Conservation (phyloP, 2,888 invertebrate genomes). For the Aphodius sticticus region DNA sequence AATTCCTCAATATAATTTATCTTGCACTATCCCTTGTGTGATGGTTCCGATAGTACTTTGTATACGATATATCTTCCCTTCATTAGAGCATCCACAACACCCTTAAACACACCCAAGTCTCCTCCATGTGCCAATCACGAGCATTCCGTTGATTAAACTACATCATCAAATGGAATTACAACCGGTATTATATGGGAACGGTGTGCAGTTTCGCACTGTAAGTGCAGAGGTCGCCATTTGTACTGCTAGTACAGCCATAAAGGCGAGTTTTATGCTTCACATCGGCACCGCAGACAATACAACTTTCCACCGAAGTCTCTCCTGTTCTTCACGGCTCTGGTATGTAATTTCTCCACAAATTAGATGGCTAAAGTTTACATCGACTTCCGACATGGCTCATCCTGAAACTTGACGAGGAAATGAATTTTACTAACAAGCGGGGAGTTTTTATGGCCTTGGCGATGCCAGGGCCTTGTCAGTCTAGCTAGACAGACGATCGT, state of each 20-base stretch:
- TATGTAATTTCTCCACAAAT: constrained; percentile 40
- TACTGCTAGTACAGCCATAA: constrained; percentile 14
- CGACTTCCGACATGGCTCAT: constrained; percentile 41
- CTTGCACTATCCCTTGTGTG: too few relatives aligned
- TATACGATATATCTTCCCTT: too few relatives aligned
- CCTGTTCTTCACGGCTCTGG: neutral
- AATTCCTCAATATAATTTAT: too few relatives aligned
- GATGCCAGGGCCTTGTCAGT: constrained; percentile 12
- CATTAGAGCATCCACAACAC: too few relatives aligned
- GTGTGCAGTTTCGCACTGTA: neutral
- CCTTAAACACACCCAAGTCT: neutral
- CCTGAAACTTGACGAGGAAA: constrained; percentile 39
- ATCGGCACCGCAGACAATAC: constrained; percentile 31
- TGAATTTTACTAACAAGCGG: constrained; percentile 38
- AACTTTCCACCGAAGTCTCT: constrained; percentile 27
- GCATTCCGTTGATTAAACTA: neutral
- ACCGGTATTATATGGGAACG: neutral
- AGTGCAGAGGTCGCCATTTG: constrained; percentile 10
- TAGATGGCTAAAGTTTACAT: constrained; percentile 44
- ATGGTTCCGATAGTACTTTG: too few relatives aligned
- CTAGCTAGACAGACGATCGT: neutral
- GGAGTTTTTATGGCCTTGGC: constrained; percentile 28
- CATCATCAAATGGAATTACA: neutral
- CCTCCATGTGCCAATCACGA: neutral
- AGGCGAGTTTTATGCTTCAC: constrained; percentile 33